Percentiles rank a stretch among this genome's conserved stretches.
phyloP scores from a whole-genome alignment of 2,113 vertebrate species.

The Shinisaurus crocodilurus region DNA sequence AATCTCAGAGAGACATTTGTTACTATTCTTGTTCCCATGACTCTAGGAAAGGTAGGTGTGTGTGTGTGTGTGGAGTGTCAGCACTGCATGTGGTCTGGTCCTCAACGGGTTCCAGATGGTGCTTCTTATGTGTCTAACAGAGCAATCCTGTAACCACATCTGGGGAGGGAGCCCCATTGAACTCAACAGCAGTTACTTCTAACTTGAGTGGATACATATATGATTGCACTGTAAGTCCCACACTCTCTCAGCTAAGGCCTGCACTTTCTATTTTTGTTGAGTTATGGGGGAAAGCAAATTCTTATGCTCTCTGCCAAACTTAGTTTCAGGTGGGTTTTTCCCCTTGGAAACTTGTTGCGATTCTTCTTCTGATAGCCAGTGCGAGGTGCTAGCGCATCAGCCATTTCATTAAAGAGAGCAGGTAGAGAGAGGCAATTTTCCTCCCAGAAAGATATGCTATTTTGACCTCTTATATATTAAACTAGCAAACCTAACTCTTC shows the following conservation, averaged over 20 bases:
- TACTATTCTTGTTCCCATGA: not conserved
- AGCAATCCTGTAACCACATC: not conserved
- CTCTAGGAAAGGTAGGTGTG: not conserved
- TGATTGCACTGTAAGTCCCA: not conserved
- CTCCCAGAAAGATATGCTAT: not conserved
- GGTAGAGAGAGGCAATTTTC: not conserved
- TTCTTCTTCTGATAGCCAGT: not conserved
- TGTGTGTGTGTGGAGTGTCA: too few species aligned
- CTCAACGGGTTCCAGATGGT: not conserved
- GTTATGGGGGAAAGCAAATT: not conserved
- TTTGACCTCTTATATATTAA: constrained; percentile 2
- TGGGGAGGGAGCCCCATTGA: not conserved
- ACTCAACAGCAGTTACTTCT: not conserved
- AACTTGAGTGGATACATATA: not conserved
- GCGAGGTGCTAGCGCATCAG: not conserved
- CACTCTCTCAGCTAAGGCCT: not conserved
- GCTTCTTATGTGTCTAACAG: not conserved
- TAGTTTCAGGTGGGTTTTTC: not conserved
- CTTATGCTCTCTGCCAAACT: not conserved
- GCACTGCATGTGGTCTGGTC: not conserved
- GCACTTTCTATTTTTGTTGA: not conserved
- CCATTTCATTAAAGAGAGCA: not conserved
- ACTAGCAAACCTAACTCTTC: not conserved
- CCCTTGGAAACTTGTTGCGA: not conserved
- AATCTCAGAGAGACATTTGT: not conserved